Evolutionary conservation across 2,113 vertebrate genomes (phyloP).

Genomic region (Psittacula cyanocephala): DNA sequence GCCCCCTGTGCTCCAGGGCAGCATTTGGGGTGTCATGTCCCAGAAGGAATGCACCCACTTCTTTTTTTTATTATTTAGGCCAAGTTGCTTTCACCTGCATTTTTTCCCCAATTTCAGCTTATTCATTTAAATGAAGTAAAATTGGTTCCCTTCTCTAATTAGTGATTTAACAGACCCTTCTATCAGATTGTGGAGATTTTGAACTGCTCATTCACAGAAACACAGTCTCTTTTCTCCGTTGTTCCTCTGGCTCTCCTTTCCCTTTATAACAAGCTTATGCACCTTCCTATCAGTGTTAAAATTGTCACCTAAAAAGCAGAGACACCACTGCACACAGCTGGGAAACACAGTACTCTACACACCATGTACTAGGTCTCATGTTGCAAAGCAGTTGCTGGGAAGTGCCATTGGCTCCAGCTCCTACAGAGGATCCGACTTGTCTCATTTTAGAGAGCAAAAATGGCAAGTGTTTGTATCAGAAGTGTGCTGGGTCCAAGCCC

Average conservation of each 20-base stretch:
- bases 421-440: neutral
- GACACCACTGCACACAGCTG: neutral
- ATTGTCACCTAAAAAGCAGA: neutral
- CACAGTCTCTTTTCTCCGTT: neutral
- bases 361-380: neutral
- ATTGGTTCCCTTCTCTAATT: neutral
- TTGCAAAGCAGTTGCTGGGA: neutral
- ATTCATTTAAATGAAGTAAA: neutral
- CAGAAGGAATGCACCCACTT: accelerated
- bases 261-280: neutral
- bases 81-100: neutral
- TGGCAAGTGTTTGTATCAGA: neutral
- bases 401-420: neutral
- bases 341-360: neutral
- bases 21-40: accelerated
- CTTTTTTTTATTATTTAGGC: neutral
- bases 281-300: neutral
- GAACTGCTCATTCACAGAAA: neutral
- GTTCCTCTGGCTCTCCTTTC: neutral
- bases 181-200: neutral
- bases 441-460: neutral
- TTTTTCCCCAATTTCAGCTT: neutral
- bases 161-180: neutral
- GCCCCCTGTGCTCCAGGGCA: neutral
- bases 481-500: neutral